Percentiles rank a stretch among this genome's conserved stretches.
Conservation (phyloP, 2,113 vertebrate species). For the Zootoca vivipara region DNA sequence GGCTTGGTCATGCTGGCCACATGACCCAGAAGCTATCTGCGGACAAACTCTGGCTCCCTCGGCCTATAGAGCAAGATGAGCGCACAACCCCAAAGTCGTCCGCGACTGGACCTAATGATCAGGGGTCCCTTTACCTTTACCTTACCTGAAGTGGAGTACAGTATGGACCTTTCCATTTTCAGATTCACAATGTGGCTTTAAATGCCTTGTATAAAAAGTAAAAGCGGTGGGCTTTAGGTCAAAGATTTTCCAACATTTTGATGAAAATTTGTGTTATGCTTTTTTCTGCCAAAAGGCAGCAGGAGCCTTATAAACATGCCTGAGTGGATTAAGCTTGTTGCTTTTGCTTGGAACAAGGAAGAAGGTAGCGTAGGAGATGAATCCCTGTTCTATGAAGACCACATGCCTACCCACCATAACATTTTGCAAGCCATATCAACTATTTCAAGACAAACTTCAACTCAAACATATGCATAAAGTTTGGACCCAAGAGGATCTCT, state of each 20-base stretch:
- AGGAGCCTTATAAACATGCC: not conserved
- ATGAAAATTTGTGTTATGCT: not conserved
- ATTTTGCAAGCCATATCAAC: not conserved
- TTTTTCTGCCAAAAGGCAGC: not conserved
- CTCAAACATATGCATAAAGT: not conserved
- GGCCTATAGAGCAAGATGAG: too few relatives aligned
- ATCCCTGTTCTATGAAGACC: not conserved
- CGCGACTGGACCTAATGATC: too few relatives aligned
- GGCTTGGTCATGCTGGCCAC: too few relatives aligned
- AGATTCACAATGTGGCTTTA: not conserved
- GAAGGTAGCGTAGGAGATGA: not conserved
- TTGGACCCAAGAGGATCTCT: not conserved
- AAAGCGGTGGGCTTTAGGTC: too few relatives aligned
- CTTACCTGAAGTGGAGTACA: not conserved
- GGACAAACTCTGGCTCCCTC: too few relatives aligned
- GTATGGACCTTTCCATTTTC: not conserved
- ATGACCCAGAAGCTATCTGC: too few relatives aligned
- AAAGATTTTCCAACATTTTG: not conserved
- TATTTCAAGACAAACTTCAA: not conserved
- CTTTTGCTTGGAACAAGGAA: not conserved
- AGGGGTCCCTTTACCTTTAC: too few relatives aligned
- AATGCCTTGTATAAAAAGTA: not conserved
- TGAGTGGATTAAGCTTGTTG: not conserved
- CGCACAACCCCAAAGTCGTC: too few relatives aligned
- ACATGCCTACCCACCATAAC: not conserved